Conservation (phyloP, 2,888 invertebrate species). For the Acrobasis repandana region DNA sequence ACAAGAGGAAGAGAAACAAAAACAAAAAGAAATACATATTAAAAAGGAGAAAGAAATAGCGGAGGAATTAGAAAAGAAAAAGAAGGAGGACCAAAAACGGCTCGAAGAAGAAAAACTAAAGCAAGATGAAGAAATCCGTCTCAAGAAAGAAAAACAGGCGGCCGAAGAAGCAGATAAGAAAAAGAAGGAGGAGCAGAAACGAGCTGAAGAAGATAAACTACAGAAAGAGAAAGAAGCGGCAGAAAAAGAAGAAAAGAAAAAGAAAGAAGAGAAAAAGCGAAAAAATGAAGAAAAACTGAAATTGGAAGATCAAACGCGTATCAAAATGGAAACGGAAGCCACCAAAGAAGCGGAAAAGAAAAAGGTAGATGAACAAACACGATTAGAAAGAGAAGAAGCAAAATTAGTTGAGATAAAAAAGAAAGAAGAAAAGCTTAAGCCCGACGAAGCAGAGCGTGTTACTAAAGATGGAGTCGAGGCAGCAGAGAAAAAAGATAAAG, state of each 20-base stretch:
- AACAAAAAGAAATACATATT: conserved; percentile 26
- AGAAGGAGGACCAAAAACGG: conserved; percentile 10
- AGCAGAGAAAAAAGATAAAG: conserved; percentile 1
- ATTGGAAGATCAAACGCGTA: conserved; percentile 25
- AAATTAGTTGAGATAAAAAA: conserved; percentile 17
- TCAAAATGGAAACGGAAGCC: conserved; percentile 19
- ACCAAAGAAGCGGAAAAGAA: conserved; percentile 19
- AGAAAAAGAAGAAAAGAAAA: conserved; percentile 8
- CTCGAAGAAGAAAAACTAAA: conserved; percentile 19
- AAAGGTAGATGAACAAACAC: conserved; percentile 25
- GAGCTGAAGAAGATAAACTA: conserved; percentile 5
- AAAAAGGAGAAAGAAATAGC: conserved; percentile 32
- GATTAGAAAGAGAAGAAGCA: conserved; percentile 21
- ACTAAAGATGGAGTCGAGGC: conserved; percentile 1
- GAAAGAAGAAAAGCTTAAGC: conserved; percentile 27
- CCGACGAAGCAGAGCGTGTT: not conserved
- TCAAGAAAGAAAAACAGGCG: conserved; percentile 35
- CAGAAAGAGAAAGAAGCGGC: conserved; percentile 17
- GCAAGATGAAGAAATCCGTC: conserved; percentile 27
- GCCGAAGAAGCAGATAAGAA: conserved; percentile 14
- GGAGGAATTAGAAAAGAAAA: not conserved
- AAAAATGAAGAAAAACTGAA: conserved; percentile 28
- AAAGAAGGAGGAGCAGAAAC: conserved; percentile 15
- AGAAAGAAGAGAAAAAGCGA: too few relatives aligned
- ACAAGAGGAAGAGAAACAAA: conserved; percentile 22